phyloP scores from a whole-genome alignment of 2,113 vertebrate genomes.

The Eleginops maclovinus region DNA sequence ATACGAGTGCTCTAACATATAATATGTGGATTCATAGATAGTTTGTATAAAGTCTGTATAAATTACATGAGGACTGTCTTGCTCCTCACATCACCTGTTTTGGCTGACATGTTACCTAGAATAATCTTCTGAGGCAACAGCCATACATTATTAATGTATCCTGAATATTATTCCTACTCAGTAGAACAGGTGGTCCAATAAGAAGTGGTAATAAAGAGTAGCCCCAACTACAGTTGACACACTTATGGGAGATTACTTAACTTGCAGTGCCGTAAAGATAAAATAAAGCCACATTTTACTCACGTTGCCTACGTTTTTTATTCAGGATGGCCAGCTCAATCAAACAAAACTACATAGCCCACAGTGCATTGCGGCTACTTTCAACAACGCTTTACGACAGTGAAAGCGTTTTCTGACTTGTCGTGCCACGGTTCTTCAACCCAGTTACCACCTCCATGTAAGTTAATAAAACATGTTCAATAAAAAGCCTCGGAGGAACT shows the following conservation, averaged over 20 bases:
- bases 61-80: not conserved
- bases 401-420: constrained; percentile 22
- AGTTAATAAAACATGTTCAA: constrained; percentile 75
- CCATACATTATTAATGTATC: constrained; percentile 9
- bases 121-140: not conserved
- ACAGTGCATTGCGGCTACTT: constrained; percentile 38
- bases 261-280: not conserved
- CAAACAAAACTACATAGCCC: constrained; percentile 45
- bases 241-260: not conserved
- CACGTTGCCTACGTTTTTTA: not conserved
- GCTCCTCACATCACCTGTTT: not conserved
- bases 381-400: constrained; percentile 48
- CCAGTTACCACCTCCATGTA: accelerated
- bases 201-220: not conserved
- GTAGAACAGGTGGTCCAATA: not conserved
- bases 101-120: not conserved
- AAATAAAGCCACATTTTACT: not conserved
- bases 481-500: constrained; percentile 77
- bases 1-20: no score
- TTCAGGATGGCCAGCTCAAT: no score
- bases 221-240: no score
- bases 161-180: not conserved
- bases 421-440: constrained; percentile 2
- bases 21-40: not conserved
- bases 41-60: no score